Conservation (phyloP, 2,113 vertebrate species). For the Sapajus apella region DNA sequence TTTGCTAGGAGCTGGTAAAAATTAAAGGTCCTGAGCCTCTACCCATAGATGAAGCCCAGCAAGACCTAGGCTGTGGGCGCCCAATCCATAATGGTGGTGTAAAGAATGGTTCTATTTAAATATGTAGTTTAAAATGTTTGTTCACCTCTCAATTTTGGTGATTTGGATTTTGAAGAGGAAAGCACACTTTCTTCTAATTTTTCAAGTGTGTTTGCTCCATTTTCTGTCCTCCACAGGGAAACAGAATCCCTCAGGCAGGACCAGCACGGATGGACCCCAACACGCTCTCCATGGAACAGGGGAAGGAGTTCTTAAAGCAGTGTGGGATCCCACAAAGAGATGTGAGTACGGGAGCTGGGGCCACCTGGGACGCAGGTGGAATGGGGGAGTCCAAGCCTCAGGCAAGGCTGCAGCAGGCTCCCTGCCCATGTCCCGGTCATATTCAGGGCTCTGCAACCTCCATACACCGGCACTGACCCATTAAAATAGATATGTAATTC, state of each 20-base stretch:
- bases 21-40: background rate
- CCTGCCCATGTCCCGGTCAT: fast-evolving
- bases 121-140: background rate
- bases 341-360: background rate
- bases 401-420: background rate
- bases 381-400: too few relatives aligned
- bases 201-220: background rate
- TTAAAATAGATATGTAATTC: fast-evolving
- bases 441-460: too few relatives aligned
- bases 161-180: background rate
- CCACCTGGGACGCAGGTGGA: background rate
- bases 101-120: background rate
- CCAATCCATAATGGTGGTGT: background rate
- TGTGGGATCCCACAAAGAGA: conserved; percentile 46
- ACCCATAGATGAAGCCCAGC: background rate
- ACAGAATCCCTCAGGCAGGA: too few relatives aligned
- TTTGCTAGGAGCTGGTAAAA: background rate
- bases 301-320: conserved; percentile 22
- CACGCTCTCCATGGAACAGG: conserved; percentile 18
- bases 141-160: background rate
- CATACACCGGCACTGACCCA: fast-evolving
- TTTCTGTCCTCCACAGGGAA: background rate
- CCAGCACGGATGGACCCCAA: background rate
- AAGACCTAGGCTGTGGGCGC: too few relatives aligned
- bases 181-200: background rate